These are phyloP conservation scores for Temnopleurus reevesii DNA, from an alignment of 53 echinoderm and acorn worm species.

Conservation along the genomic window DNA sequence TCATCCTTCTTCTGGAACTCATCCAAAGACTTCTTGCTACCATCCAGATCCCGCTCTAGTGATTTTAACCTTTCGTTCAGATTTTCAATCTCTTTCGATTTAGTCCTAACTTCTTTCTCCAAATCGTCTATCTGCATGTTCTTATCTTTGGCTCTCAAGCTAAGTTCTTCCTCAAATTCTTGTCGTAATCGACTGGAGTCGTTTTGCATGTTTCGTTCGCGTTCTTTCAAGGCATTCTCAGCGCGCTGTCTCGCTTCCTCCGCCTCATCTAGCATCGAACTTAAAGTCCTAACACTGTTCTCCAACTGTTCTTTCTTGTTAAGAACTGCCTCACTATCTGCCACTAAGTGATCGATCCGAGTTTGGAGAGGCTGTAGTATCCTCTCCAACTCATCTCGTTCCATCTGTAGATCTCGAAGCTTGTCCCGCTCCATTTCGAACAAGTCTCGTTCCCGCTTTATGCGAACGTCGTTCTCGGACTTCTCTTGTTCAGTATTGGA, in stretches of 20 bases:
- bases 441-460: slow-evolving; percentile 75
- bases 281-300: slow-evolving; percentile 64
- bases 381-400: slow-evolving; percentile 74
- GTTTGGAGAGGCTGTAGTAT: slow-evolving; percentile 73
- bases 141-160: slow-evolving; percentile 48
- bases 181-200: slow-evolving; percentile 58
- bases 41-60: slow-evolving; percentile 65
- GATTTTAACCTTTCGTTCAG: slow-evolving; percentile 66
- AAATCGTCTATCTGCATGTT: slow-evolving; percentile 63
- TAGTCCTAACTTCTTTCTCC: slow-evolving; percentile 75
- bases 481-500: slow-evolving; percentile 75
- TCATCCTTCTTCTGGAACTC: slow-evolving; percentile 53
- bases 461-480: slow-evolving; percentile 67
- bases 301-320: slow-evolving; percentile 70
- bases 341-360: slow-evolving; percentile 66
- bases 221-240: slow-evolving; percentile 64
- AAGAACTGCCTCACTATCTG: slow-evolving; percentile 64
- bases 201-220: slow-evolving; percentile 51
- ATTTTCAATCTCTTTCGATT: slow-evolving; percentile 76
- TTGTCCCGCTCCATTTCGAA: slow-evolving; percentile 73
- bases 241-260: slow-evolving; percentile 63
- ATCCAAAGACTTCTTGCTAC: slow-evolving; percentile 52
- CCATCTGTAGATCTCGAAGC: slow-evolving; percentile 64
- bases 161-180: slow-evolving; percentile 63
- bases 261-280: slow-evolving; percentile 65